phyloP scores from a whole-genome alignment of 2,888 invertebrate genomes.

The Acanthopleura granulata region DNA sequence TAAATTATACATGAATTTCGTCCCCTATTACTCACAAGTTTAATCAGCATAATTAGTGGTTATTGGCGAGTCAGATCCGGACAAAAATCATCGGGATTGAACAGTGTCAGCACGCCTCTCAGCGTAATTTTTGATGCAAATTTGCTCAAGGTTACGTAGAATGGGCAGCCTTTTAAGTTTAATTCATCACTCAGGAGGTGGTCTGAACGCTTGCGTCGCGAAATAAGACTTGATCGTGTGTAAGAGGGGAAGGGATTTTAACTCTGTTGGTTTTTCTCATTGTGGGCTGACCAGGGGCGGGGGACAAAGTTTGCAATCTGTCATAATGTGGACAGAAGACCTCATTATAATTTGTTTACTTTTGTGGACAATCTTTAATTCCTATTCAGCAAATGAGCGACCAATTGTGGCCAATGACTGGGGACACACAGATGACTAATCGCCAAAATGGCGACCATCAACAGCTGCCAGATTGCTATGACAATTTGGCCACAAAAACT shows the following conservation, averaged over 20 bases:
- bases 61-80: too few species aligned
- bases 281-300: neutral
- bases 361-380: conserved; percentile 11
- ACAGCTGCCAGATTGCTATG: conserved; percentile 10
- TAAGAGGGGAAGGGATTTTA: conserved; percentile 4
- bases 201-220: too few species aligned
- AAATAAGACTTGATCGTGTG: too few species aligned
- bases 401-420: neutral
- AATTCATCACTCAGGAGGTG: too few species aligned
- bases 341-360: conserved; percentile 6
- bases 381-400: neutral
- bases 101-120: too few species aligned
- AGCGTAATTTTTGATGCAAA: too few species aligned
- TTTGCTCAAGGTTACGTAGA: too few species aligned
- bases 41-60: too few species aligned
- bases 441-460: neutral
- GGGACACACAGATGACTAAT: conserved; percentile 13
- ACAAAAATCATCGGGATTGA: too few species aligned
- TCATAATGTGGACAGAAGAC: neutral
- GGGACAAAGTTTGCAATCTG: neutral
- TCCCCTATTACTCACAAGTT: too few species aligned
- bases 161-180: too few species aligned
- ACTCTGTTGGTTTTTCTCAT: conserved; percentile 15
- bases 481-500: conserved; percentile 13
- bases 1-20: too few species aligned